Percentiles rank a stretch among this genome's conserved stretches.
These are phyloP conservation scores for Cettia cetti DNA, from an alignment of 2,113 vertebrate genomes.

Conservation along the genomic window DNA sequence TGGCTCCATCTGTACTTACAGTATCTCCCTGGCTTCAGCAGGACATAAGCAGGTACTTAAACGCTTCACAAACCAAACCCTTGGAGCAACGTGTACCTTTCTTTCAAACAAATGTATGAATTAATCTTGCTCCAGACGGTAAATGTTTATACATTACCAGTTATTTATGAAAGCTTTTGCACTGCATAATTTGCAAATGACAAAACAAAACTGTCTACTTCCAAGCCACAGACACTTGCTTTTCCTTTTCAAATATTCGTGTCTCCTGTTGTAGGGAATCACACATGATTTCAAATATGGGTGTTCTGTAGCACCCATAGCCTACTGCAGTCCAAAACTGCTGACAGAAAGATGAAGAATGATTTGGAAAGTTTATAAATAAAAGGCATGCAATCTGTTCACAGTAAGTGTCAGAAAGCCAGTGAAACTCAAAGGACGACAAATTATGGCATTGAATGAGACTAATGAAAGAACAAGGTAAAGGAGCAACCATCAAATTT, in stretches of 20 bases:
- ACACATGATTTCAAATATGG: neutral
- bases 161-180: conserved; percentile 42
- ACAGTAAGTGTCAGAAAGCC: neutral
- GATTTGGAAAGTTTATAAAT: neutral
- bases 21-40: neutral
- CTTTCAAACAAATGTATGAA: neutral
- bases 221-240: neutral
- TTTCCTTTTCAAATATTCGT: neutral
- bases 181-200: conserved; percentile 39
- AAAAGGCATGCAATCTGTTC: neutral
- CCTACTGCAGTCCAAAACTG: neutral
- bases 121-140: conserved; percentile 23
- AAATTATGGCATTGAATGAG: neutral
- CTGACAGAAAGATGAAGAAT: neutral
- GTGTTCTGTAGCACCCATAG: neutral
- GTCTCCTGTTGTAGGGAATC: neutral
- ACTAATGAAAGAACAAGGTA: neutral
- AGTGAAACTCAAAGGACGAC: neutral
- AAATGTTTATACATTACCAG: conserved; percentile 32
- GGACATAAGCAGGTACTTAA: neutral
- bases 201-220: neutral
- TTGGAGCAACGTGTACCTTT: neutral
- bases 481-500: neutral
- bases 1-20: neutral
- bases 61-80: neutral